Evolutionary conservation across 2,113 vertebrate species (phyloP).

Genomic region (Phocoena sinus): DNA sequence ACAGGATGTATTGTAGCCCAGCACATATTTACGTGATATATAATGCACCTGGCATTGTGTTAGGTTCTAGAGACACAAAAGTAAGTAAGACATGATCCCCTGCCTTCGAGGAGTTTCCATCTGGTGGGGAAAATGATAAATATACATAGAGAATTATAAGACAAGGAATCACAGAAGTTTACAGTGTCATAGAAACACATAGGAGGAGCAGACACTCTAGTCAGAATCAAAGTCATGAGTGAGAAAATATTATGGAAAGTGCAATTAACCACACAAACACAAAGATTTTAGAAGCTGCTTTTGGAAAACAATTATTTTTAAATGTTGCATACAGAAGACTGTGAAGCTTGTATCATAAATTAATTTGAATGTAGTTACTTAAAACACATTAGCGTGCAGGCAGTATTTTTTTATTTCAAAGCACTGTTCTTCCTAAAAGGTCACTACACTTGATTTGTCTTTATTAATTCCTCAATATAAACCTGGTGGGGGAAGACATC

Average conservation of each 20-base stretch:
- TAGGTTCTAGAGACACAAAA: constrained; percentile 8
- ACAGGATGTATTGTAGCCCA: background rate
- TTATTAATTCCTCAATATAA: background rate
- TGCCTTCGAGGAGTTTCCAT: background rate
- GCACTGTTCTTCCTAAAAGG: background rate
- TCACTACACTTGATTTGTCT: background rate
- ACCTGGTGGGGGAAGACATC: background rate
- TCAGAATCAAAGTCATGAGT: background rate
- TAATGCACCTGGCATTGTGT: background rate
- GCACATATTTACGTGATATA: background rate
- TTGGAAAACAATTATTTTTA: background rate
- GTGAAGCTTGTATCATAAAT: background rate
- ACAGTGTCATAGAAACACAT: background rate
- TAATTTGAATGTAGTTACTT: constrained; percentile 2
- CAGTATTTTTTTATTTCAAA: background rate
- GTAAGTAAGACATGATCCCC: background rate
- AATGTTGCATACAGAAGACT: background rate
- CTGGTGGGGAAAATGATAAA: background rate
- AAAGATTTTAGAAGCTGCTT: background rate
- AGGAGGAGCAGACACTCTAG: background rate
- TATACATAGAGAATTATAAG: background rate
- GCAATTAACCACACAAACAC: background rate
- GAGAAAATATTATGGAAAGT: background rate
- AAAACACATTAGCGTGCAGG: background rate
- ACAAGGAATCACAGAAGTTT: background rate